phyloP scores from a whole-genome alignment of 2,113 vertebrate genomes.

The Perognathus longimembris region DNA sequence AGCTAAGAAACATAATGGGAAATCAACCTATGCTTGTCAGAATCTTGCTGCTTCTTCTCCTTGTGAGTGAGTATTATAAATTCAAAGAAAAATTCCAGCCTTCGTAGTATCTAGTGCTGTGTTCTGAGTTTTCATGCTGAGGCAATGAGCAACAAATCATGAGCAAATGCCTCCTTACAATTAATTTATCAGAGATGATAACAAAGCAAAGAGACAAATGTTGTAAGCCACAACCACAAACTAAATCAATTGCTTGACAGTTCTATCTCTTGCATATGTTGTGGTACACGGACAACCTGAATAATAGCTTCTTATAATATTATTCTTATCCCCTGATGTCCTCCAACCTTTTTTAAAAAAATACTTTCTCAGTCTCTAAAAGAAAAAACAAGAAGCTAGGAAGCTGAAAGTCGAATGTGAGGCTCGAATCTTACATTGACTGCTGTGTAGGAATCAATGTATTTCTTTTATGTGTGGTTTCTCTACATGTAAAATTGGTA shows the following conservation, averaged over 20 bases:
- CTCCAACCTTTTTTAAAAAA: not conserved
- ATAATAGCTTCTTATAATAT: not conserved
- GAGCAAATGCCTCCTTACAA: conserved; percentile 37
- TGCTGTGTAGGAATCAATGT: not conserved
- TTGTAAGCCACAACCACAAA: conserved; percentile 13
- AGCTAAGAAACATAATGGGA: conserved; percentile 83
- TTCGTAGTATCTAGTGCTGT: conserved; percentile 51
- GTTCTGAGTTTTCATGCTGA: conserved; percentile 40
- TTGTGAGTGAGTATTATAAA: conserved; percentile 77
- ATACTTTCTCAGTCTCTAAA: not conserved
- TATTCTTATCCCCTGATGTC: not conserved
- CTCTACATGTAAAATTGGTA: not conserved
- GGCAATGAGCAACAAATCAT: conserved; percentile 12
- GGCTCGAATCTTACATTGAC: not conserved
- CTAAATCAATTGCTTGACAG: conserved; percentile 1
- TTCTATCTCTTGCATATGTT: not conserved
- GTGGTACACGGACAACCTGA: not conserved
- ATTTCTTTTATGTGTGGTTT: not conserved
- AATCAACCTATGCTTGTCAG: conserved; percentile 84
- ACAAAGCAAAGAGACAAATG: not conserved
- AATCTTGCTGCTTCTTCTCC: conserved; percentile 80
- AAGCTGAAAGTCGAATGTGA: conserved; percentile 13
- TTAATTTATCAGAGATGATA: conserved; percentile 35
- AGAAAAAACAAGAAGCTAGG: not conserved
- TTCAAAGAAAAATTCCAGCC: conserved; percentile 77